Evolutionary conservation across 2,888 invertebrate genomes (phyloP).

Genomic region (Brenthis ino): DNA sequence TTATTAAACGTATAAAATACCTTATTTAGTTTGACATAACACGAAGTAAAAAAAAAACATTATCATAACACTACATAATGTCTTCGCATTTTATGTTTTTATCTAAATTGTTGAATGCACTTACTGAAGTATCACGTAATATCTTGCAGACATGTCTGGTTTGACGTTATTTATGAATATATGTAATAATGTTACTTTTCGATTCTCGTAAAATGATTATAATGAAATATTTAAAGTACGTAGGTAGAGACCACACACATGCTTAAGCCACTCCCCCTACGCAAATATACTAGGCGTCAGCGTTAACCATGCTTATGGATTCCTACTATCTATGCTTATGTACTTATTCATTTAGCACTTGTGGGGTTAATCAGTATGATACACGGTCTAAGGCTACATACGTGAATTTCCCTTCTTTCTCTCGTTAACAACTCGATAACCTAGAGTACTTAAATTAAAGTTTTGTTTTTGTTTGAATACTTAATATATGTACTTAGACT

Average conservation of each 20-base stretch:
- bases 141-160: constrained; percentile 12
- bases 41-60: constrained; percentile 50
- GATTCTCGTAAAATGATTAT: constrained; percentile 9
- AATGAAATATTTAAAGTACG: constrained; percentile 34
- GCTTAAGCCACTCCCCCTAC: constrained; percentile 60
- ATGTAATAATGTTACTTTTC: constrained; percentile 4
- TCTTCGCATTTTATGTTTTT: constrained; percentile 61
- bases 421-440: constrained; percentile 69
- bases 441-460: constrained; percentile 58
- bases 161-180: constrained; percentile 2
- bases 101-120: constrained; percentile 76
- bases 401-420: constrained; percentile 71
- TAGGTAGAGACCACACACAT: constrained; percentile 71
- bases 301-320: constrained; percentile 54
- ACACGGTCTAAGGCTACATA: constrained; percentile 68
- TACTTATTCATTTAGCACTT: constrained; percentile 64
- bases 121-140: constrained; percentile 52
- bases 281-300: constrained; percentile 68
- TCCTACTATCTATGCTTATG: constrained; percentile 57
- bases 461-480: constrained; percentile 38
- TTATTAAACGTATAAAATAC: constrained; percentile 63
- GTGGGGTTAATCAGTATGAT: constrained; percentile 70
- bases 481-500: not conserved
- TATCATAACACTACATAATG: constrained; percentile 56
- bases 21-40: constrained; percentile 52